Evolutionary conservation across 1,140 invertebrate genomes (phyloP).

Genomic region (Akabosia matsudoensis): DNA sequence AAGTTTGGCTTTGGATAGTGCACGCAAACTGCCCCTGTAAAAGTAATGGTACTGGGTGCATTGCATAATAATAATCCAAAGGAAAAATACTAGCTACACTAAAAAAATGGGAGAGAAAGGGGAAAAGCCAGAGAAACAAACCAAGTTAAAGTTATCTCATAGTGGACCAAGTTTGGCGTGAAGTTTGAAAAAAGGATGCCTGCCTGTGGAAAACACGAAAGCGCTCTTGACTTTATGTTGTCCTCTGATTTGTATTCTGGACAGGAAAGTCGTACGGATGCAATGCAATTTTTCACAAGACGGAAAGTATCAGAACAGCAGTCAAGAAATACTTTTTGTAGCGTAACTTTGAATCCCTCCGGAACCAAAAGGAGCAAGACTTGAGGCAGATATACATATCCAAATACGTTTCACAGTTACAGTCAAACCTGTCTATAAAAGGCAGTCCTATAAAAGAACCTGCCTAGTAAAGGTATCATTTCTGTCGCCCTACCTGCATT

Average conservation of each 20-base stretch:
- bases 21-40: background rate
- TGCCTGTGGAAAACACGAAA: too few relatives aligned
- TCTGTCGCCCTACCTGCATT: too few relatives aligned
- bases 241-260: conserved; percentile 19
- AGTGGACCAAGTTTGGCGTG: too few relatives aligned
- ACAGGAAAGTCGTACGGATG: conserved; percentile 3
- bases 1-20: background rate
- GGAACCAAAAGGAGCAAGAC: background rate
- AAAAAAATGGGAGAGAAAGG: background rate
- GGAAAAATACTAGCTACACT: background rate
- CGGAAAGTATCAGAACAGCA: background rate
- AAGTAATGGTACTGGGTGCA: background rate
- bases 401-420: too few relatives aligned
- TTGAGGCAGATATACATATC: too few relatives aligned
- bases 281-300: background rate
- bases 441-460: too few relatives aligned
- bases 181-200: too few relatives aligned
- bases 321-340: background rate
- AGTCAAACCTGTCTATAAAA: too few relatives aligned
- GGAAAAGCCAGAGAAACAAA: background rate
- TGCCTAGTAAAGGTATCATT: too few relatives aligned
- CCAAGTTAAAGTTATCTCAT: background rate
- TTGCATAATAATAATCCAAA: background rate
- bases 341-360: conserved; percentile 23
- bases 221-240: too few relatives aligned